Evolutionary conservation across 2,113 vertebrate genomes (phyloP).

Genomic region (Anoura caudifer): DNA sequence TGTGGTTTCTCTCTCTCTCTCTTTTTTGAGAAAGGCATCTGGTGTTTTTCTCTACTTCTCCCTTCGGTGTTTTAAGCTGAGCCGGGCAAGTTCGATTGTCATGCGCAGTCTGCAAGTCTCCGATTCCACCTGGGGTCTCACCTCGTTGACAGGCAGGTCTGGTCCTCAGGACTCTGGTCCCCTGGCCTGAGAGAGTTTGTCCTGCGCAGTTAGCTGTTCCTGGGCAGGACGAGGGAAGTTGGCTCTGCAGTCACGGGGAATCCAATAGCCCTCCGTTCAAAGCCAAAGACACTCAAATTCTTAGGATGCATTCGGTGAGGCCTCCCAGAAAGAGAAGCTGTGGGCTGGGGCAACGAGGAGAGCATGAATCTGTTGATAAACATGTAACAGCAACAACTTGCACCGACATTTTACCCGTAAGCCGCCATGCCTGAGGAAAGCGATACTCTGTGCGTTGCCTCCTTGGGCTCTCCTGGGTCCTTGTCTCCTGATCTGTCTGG

Average conservation of each 20-base stretch:
- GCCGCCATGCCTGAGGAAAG: not conserved
- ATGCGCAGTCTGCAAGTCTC: constrained; percentile 66
- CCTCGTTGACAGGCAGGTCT: constrained; percentile 8
- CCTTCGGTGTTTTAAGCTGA: constrained; percentile 59
- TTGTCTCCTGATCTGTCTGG: not conserved
- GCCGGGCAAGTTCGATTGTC: constrained; percentile 74
- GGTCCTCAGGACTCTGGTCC: not conserved
- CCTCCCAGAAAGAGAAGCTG: not conserved
- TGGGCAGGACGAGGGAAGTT: not conserved
- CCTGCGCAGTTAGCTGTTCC: not conserved
- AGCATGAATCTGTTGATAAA: not conserved
- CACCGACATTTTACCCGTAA: not conserved
- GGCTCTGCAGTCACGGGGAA: constrained; percentile 21
- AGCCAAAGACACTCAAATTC: constrained; percentile 30
- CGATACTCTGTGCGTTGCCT: not conserved
- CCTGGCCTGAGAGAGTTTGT: constrained; percentile 5
- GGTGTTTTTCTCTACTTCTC: constrained; percentile 58
- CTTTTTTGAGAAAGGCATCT: constrained; percentile 76
- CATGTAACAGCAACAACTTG: not conserved
- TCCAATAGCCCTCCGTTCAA: constrained; percentile 38
- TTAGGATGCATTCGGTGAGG: not conserved
- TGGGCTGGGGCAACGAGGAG: not conserved
- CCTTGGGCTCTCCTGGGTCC: not conserved
- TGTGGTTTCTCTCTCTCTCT: constrained; percentile 3
- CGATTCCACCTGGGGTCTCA: constrained; percentile 64